Conservation (phyloP, 2,888 invertebrate genomes). For the Furcula furcula region DNA sequence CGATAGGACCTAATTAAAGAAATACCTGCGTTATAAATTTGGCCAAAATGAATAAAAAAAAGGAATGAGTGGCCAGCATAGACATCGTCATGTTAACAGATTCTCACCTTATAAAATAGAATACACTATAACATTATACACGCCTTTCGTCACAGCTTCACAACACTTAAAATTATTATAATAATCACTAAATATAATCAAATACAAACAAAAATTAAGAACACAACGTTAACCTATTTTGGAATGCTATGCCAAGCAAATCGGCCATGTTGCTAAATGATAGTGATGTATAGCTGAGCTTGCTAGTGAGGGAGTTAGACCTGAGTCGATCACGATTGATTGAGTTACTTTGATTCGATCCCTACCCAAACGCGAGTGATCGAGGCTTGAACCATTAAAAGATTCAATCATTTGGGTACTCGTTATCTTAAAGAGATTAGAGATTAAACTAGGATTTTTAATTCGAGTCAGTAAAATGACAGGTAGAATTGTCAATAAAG, state of each 20-base stretch:
- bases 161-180: constrained; percentile 39
- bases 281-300: constrained; percentile 20
- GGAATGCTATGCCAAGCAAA: constrained; percentile 43
- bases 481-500: too few relatives aligned
- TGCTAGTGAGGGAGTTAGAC: too few relatives aligned
- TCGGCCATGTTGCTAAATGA: constrained; percentile 40
- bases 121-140: constrained; percentile 66
- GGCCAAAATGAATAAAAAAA: constrained; percentile 23
- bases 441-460: too few relatives aligned
- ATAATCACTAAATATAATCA: constrained; percentile 41
- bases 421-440: too few relatives aligned
- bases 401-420: too few relatives aligned
- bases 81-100: constrained; percentile 17
- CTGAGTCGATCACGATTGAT: too few relatives aligned
- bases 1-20: constrained; percentile 74
- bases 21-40: constrained; percentile 55
- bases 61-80: constrained; percentile 29
- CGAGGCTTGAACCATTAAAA: too few relatives aligned
- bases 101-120: constrained; percentile 61
- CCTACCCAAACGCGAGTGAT: too few relatives aligned
- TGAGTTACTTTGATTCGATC: too few relatives aligned
- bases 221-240: constrained; percentile 60
- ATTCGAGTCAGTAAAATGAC: too few relatives aligned
- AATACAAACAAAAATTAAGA: constrained; percentile 39
- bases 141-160: constrained; percentile 44